phyloP scores from a whole-genome alignment of 2,113 vertebrate genomes.

The Elgaria multicarinata region DNA sequence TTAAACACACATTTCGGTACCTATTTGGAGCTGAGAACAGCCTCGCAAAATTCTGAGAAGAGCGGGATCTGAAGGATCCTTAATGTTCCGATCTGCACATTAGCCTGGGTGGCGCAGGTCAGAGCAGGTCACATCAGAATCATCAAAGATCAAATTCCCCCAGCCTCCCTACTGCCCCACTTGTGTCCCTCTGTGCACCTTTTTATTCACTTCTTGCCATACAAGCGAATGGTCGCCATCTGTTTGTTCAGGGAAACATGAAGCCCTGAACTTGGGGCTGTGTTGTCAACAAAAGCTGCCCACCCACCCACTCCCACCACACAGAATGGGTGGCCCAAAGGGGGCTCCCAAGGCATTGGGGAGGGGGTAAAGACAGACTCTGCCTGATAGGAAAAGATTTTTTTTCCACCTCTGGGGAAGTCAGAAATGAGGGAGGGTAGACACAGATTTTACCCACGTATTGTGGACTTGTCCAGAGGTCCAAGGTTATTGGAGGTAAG shows the following conservation, averaged over 20 bases:
- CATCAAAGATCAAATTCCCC: not conserved
- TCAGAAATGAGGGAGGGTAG: no score
- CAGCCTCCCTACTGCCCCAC: not conserved
- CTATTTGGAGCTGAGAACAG: not conserved
- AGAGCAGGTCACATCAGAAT: not conserved
- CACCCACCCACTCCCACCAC: not conserved
- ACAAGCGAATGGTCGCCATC: not conserved
- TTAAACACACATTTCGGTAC: not conserved
- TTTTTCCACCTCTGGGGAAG: not conserved
- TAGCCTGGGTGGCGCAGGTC: not conserved
- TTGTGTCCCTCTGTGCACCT: not conserved
- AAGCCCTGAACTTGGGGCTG: not conserved
- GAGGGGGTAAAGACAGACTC: not conserved
- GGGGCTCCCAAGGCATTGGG: no score
- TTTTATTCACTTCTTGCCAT: not conserved
- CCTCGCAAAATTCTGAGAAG: not conserved
- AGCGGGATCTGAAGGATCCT: not conserved
- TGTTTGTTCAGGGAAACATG: not conserved
- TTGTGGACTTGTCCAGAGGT: no score
- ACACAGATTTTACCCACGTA: no score
- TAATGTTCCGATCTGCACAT: no score
- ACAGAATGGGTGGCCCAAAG: not conserved
- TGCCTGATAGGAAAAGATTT: not conserved
- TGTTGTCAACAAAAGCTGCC: no score
- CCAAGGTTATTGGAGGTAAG: no score